Evolutionary conservation across 2,113 vertebrate genomes (phyloP), one percentile per base, ranked within the genome.

Genomic region (Pygathrix nemaeus): DNA sequence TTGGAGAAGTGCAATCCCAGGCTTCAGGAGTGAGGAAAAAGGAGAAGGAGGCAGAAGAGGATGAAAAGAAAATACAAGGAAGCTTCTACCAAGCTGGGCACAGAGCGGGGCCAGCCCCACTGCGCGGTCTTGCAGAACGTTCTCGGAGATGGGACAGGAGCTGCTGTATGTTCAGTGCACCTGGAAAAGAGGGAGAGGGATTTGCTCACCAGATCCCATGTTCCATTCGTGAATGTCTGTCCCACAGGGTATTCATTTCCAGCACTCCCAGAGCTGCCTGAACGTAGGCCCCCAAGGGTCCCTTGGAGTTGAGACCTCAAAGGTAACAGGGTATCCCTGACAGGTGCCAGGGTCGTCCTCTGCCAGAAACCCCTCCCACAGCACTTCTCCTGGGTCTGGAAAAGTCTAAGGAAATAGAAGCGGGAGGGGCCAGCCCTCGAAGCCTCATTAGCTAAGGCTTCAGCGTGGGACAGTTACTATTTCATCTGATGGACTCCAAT

Each of bases 51-150:
- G 17, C 52, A 32, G 27, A n/a, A n/a, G 43, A 82, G 86, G 52
- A 73, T 27, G 27, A 23, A 7, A 13, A 64, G 76, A 35, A 43
- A 64, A 23, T 35, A 8, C 55, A 8, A 13, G 21, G 23, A 17
- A 20, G 78, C 25, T 14, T 21, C 32, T 16, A 27, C 6, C 13
- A 21, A 18, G 66, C 78, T 27, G 52, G 66, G 70, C 27, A 17
- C 18, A 2, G 17, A 23, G 5, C 0, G 6, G 0, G 3, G 50
- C 45, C 40, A 45, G 64, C 64, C 50, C 45, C 40, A 1, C 23
- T 3, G 13, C 52, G 13, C 12, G 12, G 4, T 73, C 64, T 61
- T 73, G 70, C n/a, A 23, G 70, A 73, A 40, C 0, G 0, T 38
- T 38, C 70, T 45, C 6, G 14, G 72, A 75, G 21, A 3, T 75